Evolutionary conservation across 2,113 vertebrate genomes (phyloP), one percentile per base, ranked within the genome.

Genomic region (Myrmecobius fasciatus): DNA sequence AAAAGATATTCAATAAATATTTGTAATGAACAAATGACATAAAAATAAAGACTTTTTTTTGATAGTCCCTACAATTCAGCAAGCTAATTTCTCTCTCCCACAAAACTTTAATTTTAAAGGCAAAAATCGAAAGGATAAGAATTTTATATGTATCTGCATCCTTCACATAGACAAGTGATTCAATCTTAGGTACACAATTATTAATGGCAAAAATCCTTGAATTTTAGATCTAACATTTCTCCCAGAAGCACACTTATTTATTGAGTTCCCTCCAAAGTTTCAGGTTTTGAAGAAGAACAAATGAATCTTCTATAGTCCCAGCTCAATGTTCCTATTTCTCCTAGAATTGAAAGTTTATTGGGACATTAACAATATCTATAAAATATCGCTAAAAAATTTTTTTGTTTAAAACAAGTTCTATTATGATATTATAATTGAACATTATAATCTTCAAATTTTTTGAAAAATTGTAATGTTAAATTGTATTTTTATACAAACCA

Each of bases 401-500:
- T 48, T 90, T 7, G n/a, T 10, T 51, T 51, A 51, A 51, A 20
- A 90, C 91, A 91, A 22, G 54, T 17, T 48, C 67, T 46, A 49
- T 4, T 36, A 92, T 53, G 20, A 24, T n/a, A 43, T 43, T 43
- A 43, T 8, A 24, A 43, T 43, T 83, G 67, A 83, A 36, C 60
- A 67, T 43, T 43, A 83, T 8, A 83, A 8, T 83, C 36, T 43
- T 43, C 17, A 43, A 83, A 43, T 12, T 43, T 2, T 83, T 83
- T 83, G n/a, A 83, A 75, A 75, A 75, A n/a, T n/a, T n/a, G 4
- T 60, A 60, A 92, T n/a, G 24, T 17, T 94, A 96, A 97, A 94
- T n/a, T 51, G 24, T 36, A 53, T 51, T 24, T 91, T 93, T 93
- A 89, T 92, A 96, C 92, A 97, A 96, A 94, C 47, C 96, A 93